Percentiles rank a stretch among this genome's conserved stretches.
These are phyloP conservation scores for Pseudorasbora parva DNA, from an alignment of 2,113 vertebrate genomes.

Conservation along the genomic window DNA sequence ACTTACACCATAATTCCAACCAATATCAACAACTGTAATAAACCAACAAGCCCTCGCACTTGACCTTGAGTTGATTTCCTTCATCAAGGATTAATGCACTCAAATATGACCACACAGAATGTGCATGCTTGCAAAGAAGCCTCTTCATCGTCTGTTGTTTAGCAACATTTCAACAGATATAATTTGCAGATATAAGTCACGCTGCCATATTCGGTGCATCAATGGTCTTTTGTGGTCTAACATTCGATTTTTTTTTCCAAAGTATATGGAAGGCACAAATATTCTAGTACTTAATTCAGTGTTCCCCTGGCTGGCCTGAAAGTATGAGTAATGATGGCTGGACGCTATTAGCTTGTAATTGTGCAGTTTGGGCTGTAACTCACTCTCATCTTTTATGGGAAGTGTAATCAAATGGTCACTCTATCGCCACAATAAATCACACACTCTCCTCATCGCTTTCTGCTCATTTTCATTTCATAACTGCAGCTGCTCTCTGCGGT, in stretches of 20 bases:
- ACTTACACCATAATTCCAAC: conserved; percentile 3
- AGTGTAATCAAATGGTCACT: conserved; percentile 52
- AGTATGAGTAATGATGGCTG: conserved; percentile 66
- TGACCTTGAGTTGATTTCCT: neutral
- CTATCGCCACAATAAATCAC: conserved; percentile 56
- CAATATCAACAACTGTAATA: conserved; percentile 14
- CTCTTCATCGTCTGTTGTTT: neutral
- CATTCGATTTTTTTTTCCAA: conserved; percentile 62
- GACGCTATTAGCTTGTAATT: conserved; percentile 66
- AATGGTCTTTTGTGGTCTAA: conserved; percentile 27
- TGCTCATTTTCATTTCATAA: conserved; percentile 59
- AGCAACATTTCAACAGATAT: neutral
- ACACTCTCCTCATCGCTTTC: conserved; percentile 19
- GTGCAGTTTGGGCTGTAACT: conserved; percentile 64
- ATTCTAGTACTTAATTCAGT: conserved; percentile 68
- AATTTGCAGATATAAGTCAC: neutral
- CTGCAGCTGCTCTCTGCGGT: conserved; percentile 48
- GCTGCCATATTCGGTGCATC: neutral
- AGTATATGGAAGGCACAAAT: conserved; percentile 68
- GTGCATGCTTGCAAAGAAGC: neutral
- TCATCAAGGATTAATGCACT: neutral
- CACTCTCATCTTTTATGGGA: conserved; percentile 64
- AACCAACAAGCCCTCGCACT: neutral
- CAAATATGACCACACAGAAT: neutral
- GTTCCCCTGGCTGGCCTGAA: conserved; percentile 60